phyloP scores from a whole-genome alignment of 2,888 invertebrate species.

The Polymixis flavicincta region DNA sequence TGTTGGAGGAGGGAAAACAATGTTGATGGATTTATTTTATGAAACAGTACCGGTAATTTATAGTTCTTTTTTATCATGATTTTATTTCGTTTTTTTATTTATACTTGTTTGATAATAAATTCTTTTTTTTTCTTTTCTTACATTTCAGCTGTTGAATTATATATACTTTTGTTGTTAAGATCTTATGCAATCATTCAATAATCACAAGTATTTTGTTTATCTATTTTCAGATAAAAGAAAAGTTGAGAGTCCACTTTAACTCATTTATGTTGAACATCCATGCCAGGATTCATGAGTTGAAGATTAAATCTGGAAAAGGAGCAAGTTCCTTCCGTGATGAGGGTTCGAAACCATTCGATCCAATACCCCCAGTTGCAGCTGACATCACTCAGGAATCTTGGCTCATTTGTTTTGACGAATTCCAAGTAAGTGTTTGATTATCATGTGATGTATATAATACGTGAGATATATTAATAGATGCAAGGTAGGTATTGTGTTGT shows the following conservation, averaged over 20 bases:
- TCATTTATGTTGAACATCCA: constrained; percentile 99
- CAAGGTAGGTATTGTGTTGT: constrained; percentile 6
- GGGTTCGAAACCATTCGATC: constrained; percentile 93
- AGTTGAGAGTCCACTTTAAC: constrained; percentile 98
- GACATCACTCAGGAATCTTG: constrained; percentile 96
- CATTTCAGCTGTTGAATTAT: background rate
- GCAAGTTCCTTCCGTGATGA: constrained; percentile 87
- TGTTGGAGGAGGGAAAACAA: constrained; percentile 99
- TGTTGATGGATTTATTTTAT: constrained; percentile 99
- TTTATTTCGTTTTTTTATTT: background rate
- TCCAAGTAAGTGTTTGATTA: constrained; percentile 93
- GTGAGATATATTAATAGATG: background rate
- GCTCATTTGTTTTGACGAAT: constrained; percentile 99
- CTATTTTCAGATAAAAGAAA: constrained; percentile 91
- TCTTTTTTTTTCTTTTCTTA: background rate
- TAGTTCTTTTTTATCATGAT: background rate
- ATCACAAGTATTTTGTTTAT: background rate
- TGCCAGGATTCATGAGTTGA: constrained; percentile 96
- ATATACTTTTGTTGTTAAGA: background rate
- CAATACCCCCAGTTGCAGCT: constrained; percentile 98
- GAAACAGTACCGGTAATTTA: constrained; percentile 88
- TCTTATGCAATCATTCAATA: background rate
- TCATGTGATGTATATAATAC: background rate
- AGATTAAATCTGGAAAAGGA: constrained; percentile 90
- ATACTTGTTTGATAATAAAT: background rate